Evolutionary conservation across 2,888 invertebrate genomes (phyloP).

Genomic region (Teleogryllus oceanicus): DNA sequence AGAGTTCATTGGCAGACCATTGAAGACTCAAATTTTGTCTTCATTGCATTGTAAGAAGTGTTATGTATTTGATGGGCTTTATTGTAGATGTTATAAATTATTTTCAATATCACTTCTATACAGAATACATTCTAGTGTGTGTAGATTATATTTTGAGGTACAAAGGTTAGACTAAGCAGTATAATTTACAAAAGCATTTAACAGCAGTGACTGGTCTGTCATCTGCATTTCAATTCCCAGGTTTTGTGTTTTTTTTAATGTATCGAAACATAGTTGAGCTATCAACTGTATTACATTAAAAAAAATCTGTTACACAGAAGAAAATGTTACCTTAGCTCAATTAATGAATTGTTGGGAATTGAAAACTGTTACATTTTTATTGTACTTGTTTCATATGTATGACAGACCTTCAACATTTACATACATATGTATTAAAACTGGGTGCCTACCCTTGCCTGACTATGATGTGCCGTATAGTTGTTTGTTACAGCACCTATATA

Average conservation of each 20-base stretch:
- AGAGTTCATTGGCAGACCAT: background rate
- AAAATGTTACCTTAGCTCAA: background rate
- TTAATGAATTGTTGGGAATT: background rate
- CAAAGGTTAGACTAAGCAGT: conserved; percentile 28
- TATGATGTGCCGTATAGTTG: conserved; percentile 28
- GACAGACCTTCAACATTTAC: conserved; percentile 8
- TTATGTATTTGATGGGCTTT: background rate
- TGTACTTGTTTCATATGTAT: background rate
- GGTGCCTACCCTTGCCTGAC: background rate
- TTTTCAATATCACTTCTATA: conserved; percentile 20
- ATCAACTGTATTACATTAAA: too few species aligned
- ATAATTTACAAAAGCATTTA: conserved; percentile 27
- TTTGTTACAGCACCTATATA: conserved; percentile 23
- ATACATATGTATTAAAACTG: background rate
- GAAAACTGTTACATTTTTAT: background rate
- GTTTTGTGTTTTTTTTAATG: background rate
- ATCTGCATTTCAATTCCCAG: background rate
- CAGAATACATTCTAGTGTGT: conserved; percentile 21
- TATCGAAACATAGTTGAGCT: too few species aligned
- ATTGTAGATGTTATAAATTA: conserved; percentile 24
- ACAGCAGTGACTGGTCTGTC: conserved; percentile 6
- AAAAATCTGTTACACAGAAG: background rate
- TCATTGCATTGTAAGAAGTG: background rate
- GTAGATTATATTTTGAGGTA: conserved; percentile 33
- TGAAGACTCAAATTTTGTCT: background rate